Conservation (phyloP, 2,888 invertebrate species). For the Ctena decussata region DNA sequence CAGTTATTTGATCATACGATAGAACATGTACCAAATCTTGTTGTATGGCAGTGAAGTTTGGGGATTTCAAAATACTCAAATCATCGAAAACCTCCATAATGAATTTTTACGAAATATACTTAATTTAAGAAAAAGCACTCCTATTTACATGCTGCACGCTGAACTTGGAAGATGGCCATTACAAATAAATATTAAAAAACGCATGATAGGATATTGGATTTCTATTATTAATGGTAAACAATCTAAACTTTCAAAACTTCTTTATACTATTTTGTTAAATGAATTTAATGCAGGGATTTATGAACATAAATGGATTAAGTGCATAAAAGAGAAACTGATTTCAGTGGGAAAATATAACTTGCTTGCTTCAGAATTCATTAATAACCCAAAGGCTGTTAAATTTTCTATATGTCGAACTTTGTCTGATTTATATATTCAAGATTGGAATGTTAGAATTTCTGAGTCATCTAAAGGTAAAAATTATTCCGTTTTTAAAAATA, state of each 20-base stretch:
- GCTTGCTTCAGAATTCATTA: background rate
- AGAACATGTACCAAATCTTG: background rate
- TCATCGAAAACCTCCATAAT: constrained; percentile 30
- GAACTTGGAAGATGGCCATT: background rate
- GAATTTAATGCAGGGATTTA: background rate
- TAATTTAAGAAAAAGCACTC: constrained; percentile 10
- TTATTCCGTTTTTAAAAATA: background rate
- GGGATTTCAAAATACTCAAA: constrained; percentile 39
- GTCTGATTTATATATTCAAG: background rate
- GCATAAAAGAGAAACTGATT: background rate
- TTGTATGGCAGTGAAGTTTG: constrained; percentile 20
- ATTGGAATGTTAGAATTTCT: background rate
- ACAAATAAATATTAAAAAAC: constrained; percentile 8
- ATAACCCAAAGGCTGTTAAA: background rate
- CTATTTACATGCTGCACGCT: constrained; percentile 4
- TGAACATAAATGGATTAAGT: background rate
- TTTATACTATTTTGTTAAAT: background rate
- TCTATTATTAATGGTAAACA: background rate
- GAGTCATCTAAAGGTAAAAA: background rate
- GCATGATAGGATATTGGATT: constrained; percentile 18
- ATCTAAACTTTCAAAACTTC: constrained; percentile 1
- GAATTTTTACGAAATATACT: background rate
- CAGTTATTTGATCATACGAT: constrained; percentile 1
- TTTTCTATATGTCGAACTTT: background rate
- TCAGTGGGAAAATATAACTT: background rate